phyloP scores from a whole-genome alignment of 2,888 invertebrate species.

The Nomada hirtipes region DNA sequence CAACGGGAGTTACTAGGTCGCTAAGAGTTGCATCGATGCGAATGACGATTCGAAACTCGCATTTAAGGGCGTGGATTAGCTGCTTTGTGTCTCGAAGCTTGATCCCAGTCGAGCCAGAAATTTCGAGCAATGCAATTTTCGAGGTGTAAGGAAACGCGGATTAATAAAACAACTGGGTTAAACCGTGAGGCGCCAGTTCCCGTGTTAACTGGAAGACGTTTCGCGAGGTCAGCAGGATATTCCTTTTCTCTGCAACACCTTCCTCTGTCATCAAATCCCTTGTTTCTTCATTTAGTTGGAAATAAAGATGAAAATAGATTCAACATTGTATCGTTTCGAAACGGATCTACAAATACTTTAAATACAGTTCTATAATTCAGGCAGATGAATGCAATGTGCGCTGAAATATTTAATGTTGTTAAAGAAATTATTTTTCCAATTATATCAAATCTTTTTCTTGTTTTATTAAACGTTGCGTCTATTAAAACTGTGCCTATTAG shows the following conservation, averaged over 20 bases:
- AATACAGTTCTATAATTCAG: background rate
- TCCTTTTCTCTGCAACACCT: background rate
- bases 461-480: too few relatives aligned
- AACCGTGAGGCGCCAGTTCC: conserved; percentile 34
- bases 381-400: background rate
- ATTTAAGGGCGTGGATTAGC: conserved; percentile 62
- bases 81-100: conserved; percentile 43
- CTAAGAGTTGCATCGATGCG: conserved; percentile 56
- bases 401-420: too few relatives aligned
- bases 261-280: background rate
- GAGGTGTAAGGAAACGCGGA: conserved; percentile 54
- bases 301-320: background rate
- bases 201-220: conserved; percentile 7
- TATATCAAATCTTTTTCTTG: too few relatives aligned
- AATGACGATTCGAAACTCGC: conserved; percentile 55
- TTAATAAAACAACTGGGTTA: conserved; percentile 55
- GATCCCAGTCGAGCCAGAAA: conserved; percentile 59
- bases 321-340: too few relatives aligned
- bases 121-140: conserved; percentile 62
- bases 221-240: conserved; percentile 5
- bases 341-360: background rate
- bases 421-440: too few relatives aligned
- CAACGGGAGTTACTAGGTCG: conserved; percentile 29
- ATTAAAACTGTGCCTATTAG: too few relatives aligned
- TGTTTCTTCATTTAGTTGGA: background rate